phyloP scores from a whole-genome alignment of 1,140 invertebrate species.

The Aricia agestis region DNA sequence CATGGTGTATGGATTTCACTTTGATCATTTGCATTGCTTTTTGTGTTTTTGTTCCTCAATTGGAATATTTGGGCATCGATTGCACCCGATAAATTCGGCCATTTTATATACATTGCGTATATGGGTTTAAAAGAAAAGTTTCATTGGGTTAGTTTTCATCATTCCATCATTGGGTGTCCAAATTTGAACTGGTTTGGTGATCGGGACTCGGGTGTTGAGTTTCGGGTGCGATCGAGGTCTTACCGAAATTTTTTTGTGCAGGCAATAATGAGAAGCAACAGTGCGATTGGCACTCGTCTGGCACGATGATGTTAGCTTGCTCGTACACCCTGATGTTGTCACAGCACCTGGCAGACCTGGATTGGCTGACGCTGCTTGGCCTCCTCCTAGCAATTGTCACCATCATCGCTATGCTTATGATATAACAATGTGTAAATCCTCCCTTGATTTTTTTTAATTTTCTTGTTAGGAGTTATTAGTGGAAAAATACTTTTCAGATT shows the following conservation, averaged over 20 bases:
- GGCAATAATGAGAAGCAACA: constrained; percentile 67
- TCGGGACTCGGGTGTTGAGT: neutral
- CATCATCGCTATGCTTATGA: constrained; percentile 79
- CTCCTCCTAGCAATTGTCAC: constrained; percentile 82
- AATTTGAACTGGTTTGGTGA: neutral
- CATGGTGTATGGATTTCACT: constrained; percentile 71
- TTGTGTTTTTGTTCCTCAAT: constrained; percentile 41
- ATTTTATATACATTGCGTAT: neutral
- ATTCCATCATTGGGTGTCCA: too few species aligned
- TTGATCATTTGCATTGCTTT: constrained; percentile 65
- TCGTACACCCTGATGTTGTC: constrained; percentile 80
- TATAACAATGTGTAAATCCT: constrained; percentile 45
- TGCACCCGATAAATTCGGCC: neutral
- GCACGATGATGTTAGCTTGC: constrained; percentile 79
- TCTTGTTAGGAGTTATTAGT: too few species aligned
- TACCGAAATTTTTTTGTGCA: constrained; percentile 38
- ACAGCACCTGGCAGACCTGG: constrained; percentile 79
- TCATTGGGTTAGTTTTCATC: neutral
- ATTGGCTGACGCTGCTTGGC: constrained; percentile 81
- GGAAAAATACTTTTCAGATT: too few species aligned
- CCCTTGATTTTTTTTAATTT: too few species aligned
- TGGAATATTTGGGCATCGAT: constrained; percentile 17
- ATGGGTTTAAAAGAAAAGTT: too few species aligned
- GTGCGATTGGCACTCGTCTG: constrained; percentile 76
- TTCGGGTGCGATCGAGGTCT: neutral